Evolutionary conservation across 2,797 vertebrate species (phyloP), one percentile per base, ranked within the genome.

Genomic region (Gymnocypris eckloni): DNA sequence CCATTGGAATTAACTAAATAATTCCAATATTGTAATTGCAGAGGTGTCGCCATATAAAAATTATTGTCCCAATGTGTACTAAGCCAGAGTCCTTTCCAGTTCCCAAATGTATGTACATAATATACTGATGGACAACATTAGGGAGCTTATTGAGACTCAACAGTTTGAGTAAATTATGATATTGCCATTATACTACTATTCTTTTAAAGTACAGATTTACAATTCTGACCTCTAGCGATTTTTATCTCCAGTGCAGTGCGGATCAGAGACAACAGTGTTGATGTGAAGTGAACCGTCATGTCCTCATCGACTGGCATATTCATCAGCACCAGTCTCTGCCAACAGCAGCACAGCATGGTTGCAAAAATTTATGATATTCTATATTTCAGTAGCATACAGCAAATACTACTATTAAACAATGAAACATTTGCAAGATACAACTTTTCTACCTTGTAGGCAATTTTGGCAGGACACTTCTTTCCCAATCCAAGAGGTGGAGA

Each of bases 281-380:
- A 99, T 81, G 97, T 98, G 92, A 99, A 99, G 93, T 99, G 98
- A 66, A 99, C 98, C 0, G 95, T 95, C 97, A 97, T 99, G 93
- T 99, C 98, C 89, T 99, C 98, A 0, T 98, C 98, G 84, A 99
- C 97, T 0, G 98, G 98, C 98, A 99, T 99, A 92, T 99, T 99
- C 98, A 99, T 99, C 94, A 99, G 92, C 90, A 99, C 98, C 96
- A 99, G 90, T 93, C 98, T 97, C 98, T 99, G 96, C 84, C 79
- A 67, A 41, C n/a, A 78, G 59, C 72, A 50, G 59, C 10, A 95
- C n/a, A 43, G 12, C 50, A 79, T 10, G 39, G 20, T 39, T n/a
- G 25, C 33, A 67, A 48, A 72, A 16, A 59, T 75, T 25, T 59
- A 25, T 39, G 10, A 48, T 43, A 22, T 13, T 52, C 8, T 33